Evolutionary conservation across 1,140 invertebrate genomes (phyloP).

Genomic region (Sitobion miscanthi): DNA sequence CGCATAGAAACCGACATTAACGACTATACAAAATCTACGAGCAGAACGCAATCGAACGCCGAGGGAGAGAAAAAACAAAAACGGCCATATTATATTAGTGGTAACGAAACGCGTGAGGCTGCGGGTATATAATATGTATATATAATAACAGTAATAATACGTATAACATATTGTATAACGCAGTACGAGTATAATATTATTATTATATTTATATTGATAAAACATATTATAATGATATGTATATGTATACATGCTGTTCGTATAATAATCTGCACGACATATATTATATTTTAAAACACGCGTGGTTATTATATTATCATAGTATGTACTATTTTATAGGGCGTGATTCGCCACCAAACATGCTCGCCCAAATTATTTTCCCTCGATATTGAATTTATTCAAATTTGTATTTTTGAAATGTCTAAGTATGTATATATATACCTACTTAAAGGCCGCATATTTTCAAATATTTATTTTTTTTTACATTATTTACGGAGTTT

Average conservation of each 20-base stretch:
- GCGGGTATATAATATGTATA: neutral
- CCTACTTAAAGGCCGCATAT: too few relatives aligned
- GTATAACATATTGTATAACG: neutral
- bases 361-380: too few relatives aligned
- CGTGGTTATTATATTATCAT: too few relatives aligned
- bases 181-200: neutral
- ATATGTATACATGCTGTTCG: neutral
- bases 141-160: neutral
- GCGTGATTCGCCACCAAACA: neutral
- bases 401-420: neutral
- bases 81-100: neutral
- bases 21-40: constrained; percentile 41
- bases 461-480: neutral
- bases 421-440: too few relatives aligned
- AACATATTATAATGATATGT: neutral
- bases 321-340: too few relatives aligned
- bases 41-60: neutral
- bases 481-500: neutral
- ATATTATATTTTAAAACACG: neutral
- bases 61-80: neutral
- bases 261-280: neutral
- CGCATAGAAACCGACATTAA: constrained; percentile 17
- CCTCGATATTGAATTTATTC: neutral
- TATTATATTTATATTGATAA: neutral
- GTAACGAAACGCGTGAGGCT: neutral